Evolutionary conservation across 2,113 vertebrate genomes (phyloP), one percentile per base, ranked within the genome.

Genomic region (Epinephelus fuscoguttatus): DNA sequence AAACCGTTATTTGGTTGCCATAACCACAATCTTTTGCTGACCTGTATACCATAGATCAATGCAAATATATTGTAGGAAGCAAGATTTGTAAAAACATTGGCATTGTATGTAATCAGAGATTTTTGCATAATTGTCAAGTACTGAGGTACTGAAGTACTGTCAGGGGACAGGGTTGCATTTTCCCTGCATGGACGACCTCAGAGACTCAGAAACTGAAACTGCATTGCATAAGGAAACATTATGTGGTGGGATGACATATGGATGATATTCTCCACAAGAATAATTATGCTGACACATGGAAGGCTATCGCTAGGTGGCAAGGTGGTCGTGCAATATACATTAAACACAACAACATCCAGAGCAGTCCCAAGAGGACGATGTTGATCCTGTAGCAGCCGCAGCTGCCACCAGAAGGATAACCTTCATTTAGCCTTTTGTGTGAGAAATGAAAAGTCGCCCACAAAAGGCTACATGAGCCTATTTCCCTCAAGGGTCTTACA

Each of bases 401-500:
- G 33, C 17, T 19, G 27, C 30, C 6, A 33, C 13, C 61, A 70
- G 33, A n/a, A 27, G 45, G 33, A 1, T 61, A 59, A 67, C 75
- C 60, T 25, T 70, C 45, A 79, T 60, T 79, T 61, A 52, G 30
- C 45, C 45, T 73, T 64, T 40, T 21, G 50, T 60, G 76, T 73
- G 50, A 81, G 3, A 78, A 42, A 21, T 63, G 55, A 74, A 73
- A 53, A 68, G 50, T 47, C 15, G 5, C 21, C 17, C 21, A 67
- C 37, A 55, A 55, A 61, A 59, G 57, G 5, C 63, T 30, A 9
- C 15, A n/a, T 37, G 30, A 75, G 81, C 14, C 6, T 17, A 33
- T 71, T 84, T 68, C 74, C 15, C 45, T 79, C n/a, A 76, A 50
- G 61, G 42, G 9, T 23, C 30, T 52, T 9, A 60, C 53, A 67